A percentile compares a stretch with the other conserved stretches of the same genome.
These are phyloP conservation scores for Meloidogyne chitwoodi DNA, from an alignment of 1,140 invertebrate species.

Conservation along the genomic window DNA sequence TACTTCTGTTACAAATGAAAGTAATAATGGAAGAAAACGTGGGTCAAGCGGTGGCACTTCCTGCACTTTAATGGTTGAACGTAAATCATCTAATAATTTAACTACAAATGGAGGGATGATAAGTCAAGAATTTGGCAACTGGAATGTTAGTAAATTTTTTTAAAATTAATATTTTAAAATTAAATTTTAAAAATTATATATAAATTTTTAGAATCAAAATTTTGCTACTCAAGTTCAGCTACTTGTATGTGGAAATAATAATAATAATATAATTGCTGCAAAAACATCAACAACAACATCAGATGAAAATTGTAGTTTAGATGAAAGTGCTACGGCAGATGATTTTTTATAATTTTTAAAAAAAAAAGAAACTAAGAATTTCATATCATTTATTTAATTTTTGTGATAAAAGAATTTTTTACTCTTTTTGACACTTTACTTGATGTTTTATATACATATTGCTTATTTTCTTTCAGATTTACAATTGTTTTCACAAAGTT, in stretches of 20 bases:
- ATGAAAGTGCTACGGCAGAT: neutral
- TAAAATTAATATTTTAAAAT: too few species aligned
- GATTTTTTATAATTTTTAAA: neutral
- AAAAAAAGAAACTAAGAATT: too few species aligned
- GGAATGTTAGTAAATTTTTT: neutral
- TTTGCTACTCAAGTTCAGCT: neutral
- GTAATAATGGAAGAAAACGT: neutral
- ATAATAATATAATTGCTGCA: neutral
- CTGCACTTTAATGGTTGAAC: neutral
- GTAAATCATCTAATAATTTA: neutral
- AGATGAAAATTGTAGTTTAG: neutral
- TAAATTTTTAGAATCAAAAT: conserved; percentile 15
- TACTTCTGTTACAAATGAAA: neutral
- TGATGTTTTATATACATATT: too few species aligned
- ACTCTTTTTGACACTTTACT: too few species aligned
- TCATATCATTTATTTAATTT: too few species aligned
- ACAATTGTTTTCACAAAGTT: too few species aligned
- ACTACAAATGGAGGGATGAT: neutral
- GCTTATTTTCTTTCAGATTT: too few species aligned
- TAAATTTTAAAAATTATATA: neutral
- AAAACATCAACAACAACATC: neutral
- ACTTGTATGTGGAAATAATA: neutral
- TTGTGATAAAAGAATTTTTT: too few species aligned
- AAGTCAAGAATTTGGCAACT: neutral
- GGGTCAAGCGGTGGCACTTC: neutral